These are phyloP conservation scores for Helarctos malayanus DNA, from an alignment of 2,797 vertebrate genomes.

Conservation along the genomic window DNA sequence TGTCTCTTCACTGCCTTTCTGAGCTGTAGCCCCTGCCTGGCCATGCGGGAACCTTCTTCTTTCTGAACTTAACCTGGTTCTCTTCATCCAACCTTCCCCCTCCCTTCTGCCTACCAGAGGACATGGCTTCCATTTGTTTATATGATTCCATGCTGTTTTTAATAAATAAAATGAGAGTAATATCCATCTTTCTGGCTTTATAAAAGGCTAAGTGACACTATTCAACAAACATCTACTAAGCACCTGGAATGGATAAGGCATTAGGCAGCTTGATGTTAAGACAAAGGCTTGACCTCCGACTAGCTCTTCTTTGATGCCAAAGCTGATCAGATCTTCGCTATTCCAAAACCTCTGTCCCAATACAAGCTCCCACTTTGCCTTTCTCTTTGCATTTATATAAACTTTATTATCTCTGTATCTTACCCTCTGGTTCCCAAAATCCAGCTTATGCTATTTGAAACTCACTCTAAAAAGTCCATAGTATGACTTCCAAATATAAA, in stretches of 20 bases:
- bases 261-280: background rate
- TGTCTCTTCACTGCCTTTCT: background rate
- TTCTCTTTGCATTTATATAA: background rate
- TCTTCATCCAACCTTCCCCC: no score
- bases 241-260: background rate
- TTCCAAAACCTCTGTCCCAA: background rate
- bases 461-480: background rate
- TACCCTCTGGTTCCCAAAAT: background rate
- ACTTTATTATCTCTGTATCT: background rate
- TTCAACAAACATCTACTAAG: background rate
- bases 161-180: background rate
- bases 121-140: background rate
- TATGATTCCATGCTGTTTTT: background rate
- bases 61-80: background rate
- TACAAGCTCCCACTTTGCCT: background rate
- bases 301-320: background rate
- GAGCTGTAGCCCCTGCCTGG: background rate
- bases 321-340: background rate
- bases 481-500: background rate
- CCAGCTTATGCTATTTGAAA: background rate
- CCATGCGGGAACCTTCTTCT: background rate
- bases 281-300: background rate
- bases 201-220: background rate
- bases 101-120: background rate
- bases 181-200: background rate